phyloP scores from a whole-genome alignment of 1,140 invertebrate species.

The Arion vulgaris region DNA sequence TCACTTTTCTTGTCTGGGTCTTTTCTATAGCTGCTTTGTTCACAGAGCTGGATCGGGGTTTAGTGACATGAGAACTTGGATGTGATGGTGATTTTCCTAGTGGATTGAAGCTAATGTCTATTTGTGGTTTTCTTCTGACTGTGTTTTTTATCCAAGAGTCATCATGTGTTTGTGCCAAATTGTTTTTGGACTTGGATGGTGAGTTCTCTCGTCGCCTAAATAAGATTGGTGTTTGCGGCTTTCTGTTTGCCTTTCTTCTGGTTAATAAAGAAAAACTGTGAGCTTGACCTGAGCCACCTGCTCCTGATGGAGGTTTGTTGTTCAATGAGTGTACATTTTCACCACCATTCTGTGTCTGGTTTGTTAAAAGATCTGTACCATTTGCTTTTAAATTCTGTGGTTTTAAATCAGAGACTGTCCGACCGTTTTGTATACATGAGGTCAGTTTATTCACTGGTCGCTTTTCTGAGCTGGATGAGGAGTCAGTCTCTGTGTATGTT shows the following conservation, averaged over 20 bases:
- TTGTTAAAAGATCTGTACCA: constrained; percentile 10
- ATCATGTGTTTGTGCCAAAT: not conserved
- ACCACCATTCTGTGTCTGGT: constrained; percentile 9
- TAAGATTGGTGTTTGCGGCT: constrained; percentile 3
- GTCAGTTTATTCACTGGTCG: not conserved
- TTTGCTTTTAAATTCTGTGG: constrained; percentile 19
- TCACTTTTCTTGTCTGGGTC: constrained; percentile 15
- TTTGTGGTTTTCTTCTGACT: constrained; percentile 48
- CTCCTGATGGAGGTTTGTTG: constrained; percentile 10
- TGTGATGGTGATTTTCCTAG: constrained; percentile 38
- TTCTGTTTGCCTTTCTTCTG: constrained; percentile 7
- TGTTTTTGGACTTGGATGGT: not conserved
- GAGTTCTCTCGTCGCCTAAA: constrained; percentile 8
- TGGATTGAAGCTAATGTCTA: constrained; percentile 41
- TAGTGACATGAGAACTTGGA: constrained; percentile 44
- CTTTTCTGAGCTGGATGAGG: constrained; percentile 37
- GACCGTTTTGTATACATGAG: not conserved
- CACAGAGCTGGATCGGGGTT: constrained; percentile 44
- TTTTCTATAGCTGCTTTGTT: constrained; percentile 39
- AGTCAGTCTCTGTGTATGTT: constrained; percentile 32
- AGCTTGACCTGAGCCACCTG: not conserved
- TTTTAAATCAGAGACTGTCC: not conserved
- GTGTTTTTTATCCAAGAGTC: constrained; percentile 27
- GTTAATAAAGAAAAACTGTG: constrained; percentile 20
- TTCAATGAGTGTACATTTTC: constrained; percentile 14